These are phyloP conservation scores for Tinea semifulvella DNA, from an alignment of 2,888 invertebrate species.

Conservation along the genomic window DNA sequence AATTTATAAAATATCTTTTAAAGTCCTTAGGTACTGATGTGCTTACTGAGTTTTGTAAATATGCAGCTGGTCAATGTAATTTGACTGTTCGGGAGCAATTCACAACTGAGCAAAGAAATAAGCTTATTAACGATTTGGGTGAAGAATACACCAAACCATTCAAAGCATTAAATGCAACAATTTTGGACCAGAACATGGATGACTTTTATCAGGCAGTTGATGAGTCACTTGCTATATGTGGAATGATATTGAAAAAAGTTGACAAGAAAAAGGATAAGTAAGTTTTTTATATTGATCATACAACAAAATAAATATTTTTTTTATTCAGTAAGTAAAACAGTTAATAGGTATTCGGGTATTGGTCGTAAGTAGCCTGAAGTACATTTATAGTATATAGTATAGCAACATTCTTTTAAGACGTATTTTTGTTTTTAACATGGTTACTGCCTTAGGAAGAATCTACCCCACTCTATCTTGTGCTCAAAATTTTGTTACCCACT, in stretches of 20 bases:
- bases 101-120: constrained; percentile 73
- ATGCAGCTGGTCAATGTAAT: constrained; percentile 80
- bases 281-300: constrained; percentile 22
- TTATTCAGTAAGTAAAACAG: too few species aligned
- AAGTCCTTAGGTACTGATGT: constrained; percentile 87
- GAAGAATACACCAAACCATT: constrained; percentile 74
- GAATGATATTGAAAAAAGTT: constrained; percentile 84
- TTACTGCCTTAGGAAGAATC: too few species aligned
- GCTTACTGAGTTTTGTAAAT: constrained; percentile 78
- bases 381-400: too few species aligned
- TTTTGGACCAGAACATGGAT: constrained; percentile 76
- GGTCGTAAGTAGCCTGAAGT: too few species aligned
- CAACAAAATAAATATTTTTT: constrained; percentile 8
- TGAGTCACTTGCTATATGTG: constrained; percentile 72
- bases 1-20: constrained; percentile 82
- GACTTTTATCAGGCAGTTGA: constrained; percentile 83
- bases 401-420: too few species aligned
- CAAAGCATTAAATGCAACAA: constrained; percentile 71
- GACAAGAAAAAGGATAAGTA: constrained; percentile 88
- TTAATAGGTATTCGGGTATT: too few species aligned
- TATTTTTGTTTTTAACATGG: too few species aligned
- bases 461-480: too few species aligned
- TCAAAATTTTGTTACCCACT: too few species aligned
- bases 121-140: constrained; percentile 74
- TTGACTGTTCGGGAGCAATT: constrained; percentile 68